A percentile compares a stretch with the other conserved stretches of the same genome.
These are phyloP conservation scores for Epizoanthus scotinus DNA, from an alignment of 92 coral and sea anemone genomes.

Conservation along the genomic window DNA sequence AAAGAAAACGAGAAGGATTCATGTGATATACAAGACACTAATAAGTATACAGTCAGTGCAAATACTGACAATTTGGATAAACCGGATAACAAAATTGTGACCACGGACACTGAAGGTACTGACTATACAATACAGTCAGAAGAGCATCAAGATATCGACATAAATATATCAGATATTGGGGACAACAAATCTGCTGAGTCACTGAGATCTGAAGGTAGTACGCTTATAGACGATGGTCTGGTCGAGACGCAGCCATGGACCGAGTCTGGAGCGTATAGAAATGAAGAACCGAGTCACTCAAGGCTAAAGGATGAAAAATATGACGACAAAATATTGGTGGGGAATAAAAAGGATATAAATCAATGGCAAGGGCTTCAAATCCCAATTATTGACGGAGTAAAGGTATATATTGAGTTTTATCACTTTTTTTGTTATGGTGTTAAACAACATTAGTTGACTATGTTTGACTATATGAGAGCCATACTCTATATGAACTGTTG, in stretches of 20 bases:
- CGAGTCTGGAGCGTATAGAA: background rate
- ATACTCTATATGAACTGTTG: too few species aligned
- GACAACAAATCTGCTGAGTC: too few species aligned
- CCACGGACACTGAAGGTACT: background rate
- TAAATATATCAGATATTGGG: too few species aligned
- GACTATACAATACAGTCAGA: background rate
- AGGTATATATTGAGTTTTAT: conserved; percentile 53
- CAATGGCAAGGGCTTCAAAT: conserved; percentile 70
- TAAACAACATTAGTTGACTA: too few species aligned
- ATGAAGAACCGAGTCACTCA: background rate
- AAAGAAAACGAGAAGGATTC: background rate
- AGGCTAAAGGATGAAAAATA: conserved; percentile 9
- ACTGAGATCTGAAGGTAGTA: background rate
- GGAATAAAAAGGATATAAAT: background rate
- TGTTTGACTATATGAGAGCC: too few species aligned
- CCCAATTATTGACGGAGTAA: conserved; percentile 72
- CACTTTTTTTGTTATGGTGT: too few species aligned
- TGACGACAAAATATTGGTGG: background rate
- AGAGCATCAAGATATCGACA: background rate
- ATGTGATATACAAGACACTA: background rate
- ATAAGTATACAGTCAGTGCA: background rate
- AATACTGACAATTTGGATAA: background rate
- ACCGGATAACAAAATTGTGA: background rate
- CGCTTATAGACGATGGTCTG: background rate
- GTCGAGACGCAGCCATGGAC: background rate